Evolutionary conservation across 2,888 invertebrate genomes (phyloP).

Genomic region (Sesamia inferens): DNA sequence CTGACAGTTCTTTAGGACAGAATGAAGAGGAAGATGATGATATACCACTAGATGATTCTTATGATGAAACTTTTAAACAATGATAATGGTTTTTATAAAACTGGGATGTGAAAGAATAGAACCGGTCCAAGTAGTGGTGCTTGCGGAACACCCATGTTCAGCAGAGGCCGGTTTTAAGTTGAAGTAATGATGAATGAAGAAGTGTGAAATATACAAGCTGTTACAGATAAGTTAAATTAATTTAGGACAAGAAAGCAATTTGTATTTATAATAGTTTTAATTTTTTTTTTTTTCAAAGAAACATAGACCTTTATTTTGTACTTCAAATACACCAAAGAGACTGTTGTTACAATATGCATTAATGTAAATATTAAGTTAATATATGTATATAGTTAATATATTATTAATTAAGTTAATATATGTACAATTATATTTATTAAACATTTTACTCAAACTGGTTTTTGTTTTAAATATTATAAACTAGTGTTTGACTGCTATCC

Average conservation of each 20-base stretch:
- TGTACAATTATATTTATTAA: background rate
- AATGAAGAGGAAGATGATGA: conserved; percentile 25
- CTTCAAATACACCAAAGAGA: conserved; percentile 6
- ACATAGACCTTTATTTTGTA: background rate
- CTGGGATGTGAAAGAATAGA: background rate
- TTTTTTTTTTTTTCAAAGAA: background rate
- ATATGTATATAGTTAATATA: background rate
- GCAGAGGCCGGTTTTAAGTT: no score
- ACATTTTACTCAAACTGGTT: no score
- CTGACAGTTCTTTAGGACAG: conserved; percentile 22
- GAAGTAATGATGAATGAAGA: no score
- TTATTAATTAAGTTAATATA: background rate
- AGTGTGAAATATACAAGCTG: background rate
- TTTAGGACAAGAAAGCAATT: background rate
- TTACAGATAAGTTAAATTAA: background rate
- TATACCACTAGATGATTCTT: conserved; percentile 24
- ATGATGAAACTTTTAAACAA: conserved; percentile 29
- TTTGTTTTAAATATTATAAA: no score
- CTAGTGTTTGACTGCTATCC: no score
- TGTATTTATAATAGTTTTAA: background rate
- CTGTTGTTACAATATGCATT: conserved; percentile 18
- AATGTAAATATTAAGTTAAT: background rate
- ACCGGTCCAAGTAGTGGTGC: no score
- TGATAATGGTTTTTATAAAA: background rate
- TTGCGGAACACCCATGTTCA: no score